Percentiles rank a stretch among this genome's conserved stretches.
These are phyloP conservation scores for Ceratosolen fusciceps DNA, from an alignment of 1,140 invertebrate genomes.

Conservation along the genomic window DNA sequence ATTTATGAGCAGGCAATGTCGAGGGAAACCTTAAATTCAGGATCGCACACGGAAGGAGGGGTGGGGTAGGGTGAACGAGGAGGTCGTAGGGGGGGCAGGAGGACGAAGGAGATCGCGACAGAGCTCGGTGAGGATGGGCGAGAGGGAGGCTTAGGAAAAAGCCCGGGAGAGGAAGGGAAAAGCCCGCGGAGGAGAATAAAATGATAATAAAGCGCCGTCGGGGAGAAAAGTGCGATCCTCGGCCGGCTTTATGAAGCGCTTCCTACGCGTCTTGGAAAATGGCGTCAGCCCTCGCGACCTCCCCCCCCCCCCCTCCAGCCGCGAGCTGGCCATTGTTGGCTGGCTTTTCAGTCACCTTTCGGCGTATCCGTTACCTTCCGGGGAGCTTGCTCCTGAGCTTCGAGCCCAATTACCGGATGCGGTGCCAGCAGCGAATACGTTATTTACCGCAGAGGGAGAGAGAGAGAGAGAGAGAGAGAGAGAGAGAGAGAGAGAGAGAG, in stretches of 20 bases:
- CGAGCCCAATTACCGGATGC: no score
- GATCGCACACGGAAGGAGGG: constrained; percentile 51
- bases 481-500: no score
- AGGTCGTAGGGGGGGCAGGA: no score
- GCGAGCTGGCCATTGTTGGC: not conserved
- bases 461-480: no score
- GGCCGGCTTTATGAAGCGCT: not conserved
- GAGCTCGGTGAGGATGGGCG: no score
- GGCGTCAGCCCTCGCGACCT: not conserved
- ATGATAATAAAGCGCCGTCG: constrained; percentile 58
- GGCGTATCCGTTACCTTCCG: not conserved
- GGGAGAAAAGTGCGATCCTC: constrained; percentile 17
- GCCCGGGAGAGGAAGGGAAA: not conserved
- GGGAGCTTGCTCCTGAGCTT: not conserved
- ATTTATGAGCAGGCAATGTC: constrained; percentile 56
- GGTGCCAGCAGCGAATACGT: no score
- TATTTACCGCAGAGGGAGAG: no score
- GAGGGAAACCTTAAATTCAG: constrained; percentile 62
- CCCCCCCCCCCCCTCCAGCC: not conserved
- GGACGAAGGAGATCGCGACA: no score
- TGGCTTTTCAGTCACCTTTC: not conserved
- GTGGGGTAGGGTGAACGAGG: no score
- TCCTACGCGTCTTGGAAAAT: constrained; percentile 17
- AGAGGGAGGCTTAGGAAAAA: no score
- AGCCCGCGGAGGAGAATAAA: constrained; percentile 56